A percentile compares a stretch with the other conserved stretches of the same genome.
Conservation (phyloP, 2,113 vertebrate species). For the Apodemus speciosus region DNA sequence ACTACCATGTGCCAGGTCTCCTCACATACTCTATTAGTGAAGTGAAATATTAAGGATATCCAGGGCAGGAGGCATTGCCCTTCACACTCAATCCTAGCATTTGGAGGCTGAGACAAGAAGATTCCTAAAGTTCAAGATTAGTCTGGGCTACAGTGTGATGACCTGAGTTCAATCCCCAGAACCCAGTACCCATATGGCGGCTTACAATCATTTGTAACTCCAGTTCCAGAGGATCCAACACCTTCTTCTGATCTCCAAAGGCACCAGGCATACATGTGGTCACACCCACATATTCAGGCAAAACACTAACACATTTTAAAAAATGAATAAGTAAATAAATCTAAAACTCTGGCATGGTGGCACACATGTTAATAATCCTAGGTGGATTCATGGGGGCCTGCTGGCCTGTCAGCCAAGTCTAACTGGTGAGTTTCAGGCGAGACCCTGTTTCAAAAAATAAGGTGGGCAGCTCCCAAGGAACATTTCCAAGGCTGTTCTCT, state of each 20-base stretch:
- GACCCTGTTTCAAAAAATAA: not conserved
- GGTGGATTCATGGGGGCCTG: no score
- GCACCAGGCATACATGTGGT: not conserved
- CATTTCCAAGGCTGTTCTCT: not conserved
- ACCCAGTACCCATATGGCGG: not conserved
- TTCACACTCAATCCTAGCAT: not conserved
- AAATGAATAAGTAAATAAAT: not conserved
- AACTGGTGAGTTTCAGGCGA: not conserved
- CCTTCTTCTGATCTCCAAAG: not conserved
- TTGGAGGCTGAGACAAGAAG: not conserved
- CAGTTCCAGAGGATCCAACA: not conserved
- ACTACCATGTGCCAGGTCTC: constrained; percentile 46
- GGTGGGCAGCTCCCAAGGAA: not conserved
- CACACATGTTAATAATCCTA: not conserved
- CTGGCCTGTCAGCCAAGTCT: not conserved
- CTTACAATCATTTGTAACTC: not conserved
- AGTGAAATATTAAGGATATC: constrained; percentile 29
- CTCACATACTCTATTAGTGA: constrained; percentile 58
- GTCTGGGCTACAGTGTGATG: not conserved
- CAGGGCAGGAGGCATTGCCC: not conserved
- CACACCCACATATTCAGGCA: not conserved
- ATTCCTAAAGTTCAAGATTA: not conserved
- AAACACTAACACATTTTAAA: not conserved
- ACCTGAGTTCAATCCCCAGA: not conserved
- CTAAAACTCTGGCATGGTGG: not conserved